A percentile compares a stretch with the other conserved stretches of the same genome.
These are phyloP conservation scores for Carollia perspicillata DNA, from an alignment of 2,113 vertebrate species.

Conservation along the genomic window DNA sequence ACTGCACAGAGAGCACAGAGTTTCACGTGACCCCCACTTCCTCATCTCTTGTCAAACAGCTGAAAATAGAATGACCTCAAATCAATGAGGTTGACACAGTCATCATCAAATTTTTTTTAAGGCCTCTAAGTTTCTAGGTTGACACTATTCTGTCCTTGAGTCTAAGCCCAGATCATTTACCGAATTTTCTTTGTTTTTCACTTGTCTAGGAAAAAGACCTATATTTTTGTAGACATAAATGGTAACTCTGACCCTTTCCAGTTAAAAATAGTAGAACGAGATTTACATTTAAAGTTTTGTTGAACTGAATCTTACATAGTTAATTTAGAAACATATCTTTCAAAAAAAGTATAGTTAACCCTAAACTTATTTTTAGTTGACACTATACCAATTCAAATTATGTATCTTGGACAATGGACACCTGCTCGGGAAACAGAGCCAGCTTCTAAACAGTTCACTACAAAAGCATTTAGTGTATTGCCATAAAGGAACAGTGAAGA, in stretches of 20 bases:
- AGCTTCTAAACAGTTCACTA: background rate
- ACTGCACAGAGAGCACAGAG: background rate
- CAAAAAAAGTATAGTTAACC: background rate
- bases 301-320: background rate
- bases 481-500: background rate
- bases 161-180: conserved; percentile 21
- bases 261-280: conserved; percentile 22
- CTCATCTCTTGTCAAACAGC: background rate
- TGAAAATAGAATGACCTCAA: conserved; percentile 46
- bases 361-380: background rate
- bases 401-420: background rate
- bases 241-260: background rate
- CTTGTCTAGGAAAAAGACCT: background rate
- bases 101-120: conserved; percentile 21
- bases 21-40: background rate
- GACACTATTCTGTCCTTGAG: conserved; percentile 38
- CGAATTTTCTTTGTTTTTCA: conserved; percentile 26
- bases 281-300: background rate
- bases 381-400: background rate
- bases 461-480: background rate
- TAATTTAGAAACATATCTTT: conserved; percentile 12
- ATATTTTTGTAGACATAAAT: background rate
- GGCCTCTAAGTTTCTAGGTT: background rate
- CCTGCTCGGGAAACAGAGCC: background rate
- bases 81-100: background rate